phyloP scores from a whole-genome alignment of 2,888 invertebrate species.

The Cheilosia vernalis region DNA sequence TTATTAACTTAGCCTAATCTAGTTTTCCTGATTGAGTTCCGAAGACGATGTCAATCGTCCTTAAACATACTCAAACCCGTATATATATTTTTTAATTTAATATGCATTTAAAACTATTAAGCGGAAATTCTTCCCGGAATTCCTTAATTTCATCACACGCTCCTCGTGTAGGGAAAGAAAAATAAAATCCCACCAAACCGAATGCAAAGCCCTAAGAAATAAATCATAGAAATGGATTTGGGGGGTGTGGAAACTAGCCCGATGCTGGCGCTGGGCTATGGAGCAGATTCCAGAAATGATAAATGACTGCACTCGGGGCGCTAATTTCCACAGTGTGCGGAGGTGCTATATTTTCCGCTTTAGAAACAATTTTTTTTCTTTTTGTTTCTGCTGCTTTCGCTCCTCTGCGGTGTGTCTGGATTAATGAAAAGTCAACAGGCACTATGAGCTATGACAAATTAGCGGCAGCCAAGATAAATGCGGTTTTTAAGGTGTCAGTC shows the following conservation, averaged over 20 bases:
- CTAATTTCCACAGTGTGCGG: constrained; percentile 69
- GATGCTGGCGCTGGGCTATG: constrained; percentile 30
- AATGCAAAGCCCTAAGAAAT: constrained; percentile 60
- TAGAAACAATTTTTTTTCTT: constrained; percentile 29
- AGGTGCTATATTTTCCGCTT: constrained; percentile 58
- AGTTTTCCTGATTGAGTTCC: background rate
- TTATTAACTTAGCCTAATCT: background rate
- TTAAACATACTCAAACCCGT: background rate
- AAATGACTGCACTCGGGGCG: constrained; percentile 74
- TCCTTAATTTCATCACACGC: constrained; percentile 45
- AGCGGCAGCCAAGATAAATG: constrained; percentile 70
- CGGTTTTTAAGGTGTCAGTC: constrained; percentile 71
- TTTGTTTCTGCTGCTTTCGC: constrained; percentile 7
- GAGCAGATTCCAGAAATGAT: constrained; percentile 70
- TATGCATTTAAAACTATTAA: constrained; percentile 52
- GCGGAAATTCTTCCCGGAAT: constrained; percentile 41
- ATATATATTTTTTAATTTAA: constrained; percentile 27
- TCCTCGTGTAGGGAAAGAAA: constrained; percentile 1
- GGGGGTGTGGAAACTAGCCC: constrained; percentile 57
- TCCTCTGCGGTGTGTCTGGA: constrained; percentile 41
- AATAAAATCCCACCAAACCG: constrained; percentile 30
- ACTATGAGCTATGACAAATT: constrained; percentile 73
- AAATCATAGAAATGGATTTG: constrained; percentile 73
- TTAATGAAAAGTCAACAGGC: constrained; percentile 74
- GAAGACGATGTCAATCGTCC: background rate